These are phyloP conservation scores for Gallinago solitaria DNA, from an alignment of 2,797 vertebrate species.

Conservation along the genomic window DNA sequence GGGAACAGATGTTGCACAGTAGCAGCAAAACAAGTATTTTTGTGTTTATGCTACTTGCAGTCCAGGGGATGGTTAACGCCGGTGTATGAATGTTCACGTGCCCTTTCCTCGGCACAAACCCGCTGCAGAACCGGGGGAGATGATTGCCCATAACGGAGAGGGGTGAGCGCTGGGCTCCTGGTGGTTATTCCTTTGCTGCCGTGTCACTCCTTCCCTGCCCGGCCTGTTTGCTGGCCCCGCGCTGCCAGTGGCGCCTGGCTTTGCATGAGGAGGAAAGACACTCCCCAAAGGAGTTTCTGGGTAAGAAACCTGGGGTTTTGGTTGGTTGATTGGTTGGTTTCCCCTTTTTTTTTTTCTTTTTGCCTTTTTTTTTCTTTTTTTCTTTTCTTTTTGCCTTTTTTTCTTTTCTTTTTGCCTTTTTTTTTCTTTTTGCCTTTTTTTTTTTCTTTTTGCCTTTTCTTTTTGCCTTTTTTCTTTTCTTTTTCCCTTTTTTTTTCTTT, in stretches of 20 bases:
- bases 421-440: no score
- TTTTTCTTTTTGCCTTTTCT: no score
- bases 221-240: neutral
- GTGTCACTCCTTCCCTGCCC: conserved; percentile 24
- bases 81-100: neutral
- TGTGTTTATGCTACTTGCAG: conserved; percentile 32
- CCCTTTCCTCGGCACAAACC: neutral
- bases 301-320: neutral
- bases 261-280: neutral
- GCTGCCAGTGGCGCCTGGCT: neutral
- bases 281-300: neutral
- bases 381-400: no score
- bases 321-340: no score
- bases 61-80: neutral
- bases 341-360: no score
- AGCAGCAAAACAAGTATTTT: conserved; percentile 67
- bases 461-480: no score
- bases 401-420: no score
- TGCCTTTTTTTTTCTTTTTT: no score
- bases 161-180: neutral
- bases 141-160: neutral
- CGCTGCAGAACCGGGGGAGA: neutral
- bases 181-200: neutral
- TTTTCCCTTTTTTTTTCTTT: no score
- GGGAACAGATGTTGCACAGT: conserved; percentile 60